A percentile compares a stretch with the other conserved stretches of the same genome.
Conservation (phyloP, 2,888 invertebrate species). For the Steinernema scapterisci region DNA sequence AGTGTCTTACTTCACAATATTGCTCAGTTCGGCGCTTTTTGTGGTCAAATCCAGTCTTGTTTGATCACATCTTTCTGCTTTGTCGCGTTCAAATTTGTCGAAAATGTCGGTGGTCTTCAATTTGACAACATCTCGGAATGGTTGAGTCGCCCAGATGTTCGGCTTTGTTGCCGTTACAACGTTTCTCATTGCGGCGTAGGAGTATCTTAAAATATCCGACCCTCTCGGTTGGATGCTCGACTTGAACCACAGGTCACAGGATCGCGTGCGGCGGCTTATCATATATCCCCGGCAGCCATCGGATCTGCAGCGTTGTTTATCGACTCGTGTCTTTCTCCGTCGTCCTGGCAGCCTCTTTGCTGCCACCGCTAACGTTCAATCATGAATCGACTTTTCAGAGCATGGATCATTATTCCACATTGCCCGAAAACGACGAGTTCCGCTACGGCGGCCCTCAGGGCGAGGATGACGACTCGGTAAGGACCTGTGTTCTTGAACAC, state of each 20-base stretch:
- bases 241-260: conserved; percentile 28
- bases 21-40: too few species aligned
- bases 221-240: conserved; percentile 15
- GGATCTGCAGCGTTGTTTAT: conserved; percentile 17
- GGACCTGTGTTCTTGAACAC: not conserved
- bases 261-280: conserved; percentile 27
- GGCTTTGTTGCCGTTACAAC: not conserved
- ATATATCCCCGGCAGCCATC: conserved; percentile 17
- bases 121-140: too few species aligned
- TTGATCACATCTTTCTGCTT: too few species aligned
- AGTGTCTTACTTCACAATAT: too few species aligned
- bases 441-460: conserved; percentile 58
- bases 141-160: conserved; percentile 4
- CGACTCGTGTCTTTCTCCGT: not conserved
- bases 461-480: conserved; percentile 47
- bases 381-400: not conserved
- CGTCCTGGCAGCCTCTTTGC: too few species aligned
- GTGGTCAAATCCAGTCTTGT: too few species aligned
- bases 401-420: not conserved
- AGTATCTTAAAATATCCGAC: conserved; percentile 31
- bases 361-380: too few species aligned
- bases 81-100: too few species aligned
- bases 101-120: conserved; percentile 1
- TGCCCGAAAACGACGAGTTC: conserved; percentile 40
- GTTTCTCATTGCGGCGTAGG: conserved; percentile 20